Base-by-base conservation (phyloP, 37 sponge, comb jelly and placozoan genomes). In the Agelas oroides region DNA sequence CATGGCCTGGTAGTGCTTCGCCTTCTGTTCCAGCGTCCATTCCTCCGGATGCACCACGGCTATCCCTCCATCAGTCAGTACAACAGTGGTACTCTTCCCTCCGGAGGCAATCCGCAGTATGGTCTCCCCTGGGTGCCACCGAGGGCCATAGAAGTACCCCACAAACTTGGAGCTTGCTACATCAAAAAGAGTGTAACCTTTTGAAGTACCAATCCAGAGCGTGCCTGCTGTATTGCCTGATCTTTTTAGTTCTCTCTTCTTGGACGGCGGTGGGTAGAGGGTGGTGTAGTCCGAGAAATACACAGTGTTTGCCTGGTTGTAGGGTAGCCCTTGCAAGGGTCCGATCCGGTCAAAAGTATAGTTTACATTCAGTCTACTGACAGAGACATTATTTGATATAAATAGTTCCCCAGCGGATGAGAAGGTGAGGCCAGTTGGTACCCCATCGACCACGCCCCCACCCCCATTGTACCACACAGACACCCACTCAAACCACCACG, bases 401-500 rank as follows among this genome's bases (percentile, higher is more conserved):
- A 71, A 94, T 6, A 94, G 72, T 21, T 85, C 85, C 12, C 95
- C 95, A 59, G 81, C 37, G 21, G 88, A 82, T 40, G 64, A 82
- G 70, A 94, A 87, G 24, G 83, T 53, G 65, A 94, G 46, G 15
- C 92, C 69, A 0, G 86, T 85, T 61, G 87, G 88, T 0, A 83
- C 73, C 0, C 95, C 92, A 76, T 94, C 95, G n/a, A 94, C 80
- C 62, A 87, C 92, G 19, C 95, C 95, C n/a, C 95, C 95, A 19
- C 80, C 67, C 17, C 92, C 86, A 11, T 77, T 64, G 28, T 71
- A 34, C 95, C 95, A 91, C 1, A 67, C 33, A 2, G 95, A 94
- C 0, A 78, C 78, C 95, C 95, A 94, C 65, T 94, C 95, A 79
- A 91, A 91, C 92, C 95, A 91, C 89, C 91, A 88, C 77, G 57